phyloP scores from a whole-genome alignment of 1,140 invertebrate genomes.

The Cryptotermes secundus region DNA sequence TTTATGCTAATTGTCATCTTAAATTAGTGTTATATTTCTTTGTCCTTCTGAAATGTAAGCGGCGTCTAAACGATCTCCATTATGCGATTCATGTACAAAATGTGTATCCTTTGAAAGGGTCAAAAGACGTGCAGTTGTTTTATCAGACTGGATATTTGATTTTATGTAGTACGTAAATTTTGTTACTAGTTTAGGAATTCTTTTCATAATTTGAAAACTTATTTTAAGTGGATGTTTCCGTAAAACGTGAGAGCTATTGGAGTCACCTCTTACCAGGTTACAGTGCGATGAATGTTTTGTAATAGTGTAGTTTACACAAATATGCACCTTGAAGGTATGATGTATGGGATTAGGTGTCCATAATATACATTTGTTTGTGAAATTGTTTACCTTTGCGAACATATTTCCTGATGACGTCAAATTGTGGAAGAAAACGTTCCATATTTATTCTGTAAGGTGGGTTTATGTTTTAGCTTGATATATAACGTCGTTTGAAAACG shows the following conservation, averaged over 20 bases:
- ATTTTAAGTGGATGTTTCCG: neutral
- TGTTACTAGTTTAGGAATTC: neutral
- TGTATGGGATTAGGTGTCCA: no score
- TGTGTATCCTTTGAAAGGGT: slow-evolving; percentile 18
- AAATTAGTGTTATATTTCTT: slow-evolving; percentile 23
- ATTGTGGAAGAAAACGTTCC: no score
- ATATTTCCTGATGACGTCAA: no score
- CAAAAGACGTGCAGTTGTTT: neutral
- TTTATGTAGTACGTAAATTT: neutral
- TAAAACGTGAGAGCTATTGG: neutral
- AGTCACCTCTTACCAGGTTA: neutral
- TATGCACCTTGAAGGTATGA: no score
- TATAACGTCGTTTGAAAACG: no score
- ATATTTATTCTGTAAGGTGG: no score
- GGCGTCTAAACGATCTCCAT: slow-evolving; percentile 25
- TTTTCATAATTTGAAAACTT: neutral
- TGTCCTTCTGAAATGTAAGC: neutral
- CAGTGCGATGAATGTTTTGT: no score
- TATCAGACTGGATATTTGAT: neutral
- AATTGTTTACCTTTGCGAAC: no score
- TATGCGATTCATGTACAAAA: slow-evolving; percentile 24
- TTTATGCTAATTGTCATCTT: slow-evolving; percentile 32
- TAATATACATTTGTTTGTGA: no score
- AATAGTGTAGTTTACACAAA: no score
- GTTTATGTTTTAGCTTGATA: no score